These are phyloP conservation scores for Agrilus biguttatus DNA, from an alignment of 2,888 invertebrate species.

Conservation along the genomic window DNA sequence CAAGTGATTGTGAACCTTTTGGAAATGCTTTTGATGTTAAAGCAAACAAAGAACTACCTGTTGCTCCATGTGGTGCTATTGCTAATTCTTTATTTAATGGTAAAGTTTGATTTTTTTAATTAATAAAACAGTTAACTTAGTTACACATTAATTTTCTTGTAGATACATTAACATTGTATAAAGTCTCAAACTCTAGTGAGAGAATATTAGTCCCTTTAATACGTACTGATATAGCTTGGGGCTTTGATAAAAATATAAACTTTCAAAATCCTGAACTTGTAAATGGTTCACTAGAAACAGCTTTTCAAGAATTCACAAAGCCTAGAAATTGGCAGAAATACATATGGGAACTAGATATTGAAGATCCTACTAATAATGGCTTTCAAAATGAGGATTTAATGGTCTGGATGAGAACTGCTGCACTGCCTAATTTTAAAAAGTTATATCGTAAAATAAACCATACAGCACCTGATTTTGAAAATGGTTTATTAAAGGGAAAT, in stretches of 20 bases:
- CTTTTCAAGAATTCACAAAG: conserved; percentile 54
- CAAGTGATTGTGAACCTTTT: conserved; percentile 76
- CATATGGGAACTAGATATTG: conserved; percentile 62
- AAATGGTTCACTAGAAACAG: conserved; percentile 27
- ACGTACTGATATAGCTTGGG: conserved; percentile 92
- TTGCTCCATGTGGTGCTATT: conserved; percentile 97
- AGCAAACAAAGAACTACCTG: conserved; percentile 38
- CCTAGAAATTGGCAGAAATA: conserved; percentile 76
- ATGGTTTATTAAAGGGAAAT: conserved; percentile 61
- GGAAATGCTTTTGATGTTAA: conserved; percentile 28
- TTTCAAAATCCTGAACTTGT: conserved; percentile 57
- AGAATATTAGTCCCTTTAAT: conserved; percentile 43
- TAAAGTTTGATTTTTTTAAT: conserved; percentile 25
- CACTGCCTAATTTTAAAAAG: conserved; percentile 90
- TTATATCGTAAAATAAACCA: conserved; percentile 81
- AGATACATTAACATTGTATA: conserved; percentile 20
- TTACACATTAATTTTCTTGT: background rate
- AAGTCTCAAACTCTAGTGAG: conserved; percentile 8
- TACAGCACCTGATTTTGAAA: conserved; percentile 39
- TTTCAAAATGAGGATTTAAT: conserved; percentile 95
- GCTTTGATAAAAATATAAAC: conserved; percentile 85
- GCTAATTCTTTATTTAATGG: conserved; percentile 97
- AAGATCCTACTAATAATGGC: conserved; percentile 66
- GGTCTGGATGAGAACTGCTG: conserved; percentile 99
- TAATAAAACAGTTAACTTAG: background rate